Conservation (phyloP, 2,888 invertebrate species). For the Sarcophaga subvicina region DNA sequence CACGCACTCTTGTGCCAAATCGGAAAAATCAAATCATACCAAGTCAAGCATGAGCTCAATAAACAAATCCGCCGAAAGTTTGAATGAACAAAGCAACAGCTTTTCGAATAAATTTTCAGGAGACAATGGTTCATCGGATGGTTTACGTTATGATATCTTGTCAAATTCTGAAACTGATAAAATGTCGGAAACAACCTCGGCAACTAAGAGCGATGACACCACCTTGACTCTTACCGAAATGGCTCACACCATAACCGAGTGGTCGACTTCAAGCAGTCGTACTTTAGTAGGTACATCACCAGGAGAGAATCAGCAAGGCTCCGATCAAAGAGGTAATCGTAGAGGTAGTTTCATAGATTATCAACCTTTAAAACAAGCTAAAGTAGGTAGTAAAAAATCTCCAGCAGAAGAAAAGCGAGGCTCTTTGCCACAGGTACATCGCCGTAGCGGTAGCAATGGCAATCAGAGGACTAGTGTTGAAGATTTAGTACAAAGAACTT, state of each 20-base stretch:
- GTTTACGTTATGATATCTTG: slow-evolving; percentile 84
- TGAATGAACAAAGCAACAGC: slow-evolving; percentile 81
- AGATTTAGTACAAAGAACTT: slow-evolving; percentile 71
- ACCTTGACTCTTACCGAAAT: slow-evolving; percentile 86
- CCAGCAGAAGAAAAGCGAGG: slow-evolving; percentile 77
- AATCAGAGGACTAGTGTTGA: slow-evolving; percentile 73
- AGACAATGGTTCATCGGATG: slow-evolving; percentile 81
- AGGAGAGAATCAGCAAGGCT: slow-evolving; percentile 79
- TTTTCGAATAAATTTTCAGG: slow-evolving; percentile 80
- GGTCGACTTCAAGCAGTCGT: slow-evolving; percentile 91
- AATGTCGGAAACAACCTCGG: slow-evolving; percentile 86
- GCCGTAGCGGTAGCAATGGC: slow-evolving; percentile 77
- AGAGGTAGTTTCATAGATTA: slow-evolving; percentile 77
- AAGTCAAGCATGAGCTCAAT: slow-evolving; percentile 84
- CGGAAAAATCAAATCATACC: slow-evolving; percentile 85
- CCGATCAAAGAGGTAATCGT: slow-evolving; percentile 69
- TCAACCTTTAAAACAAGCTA: slow-evolving; percentile 79
- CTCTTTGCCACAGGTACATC: slow-evolving; percentile 78
- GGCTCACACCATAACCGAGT: slow-evolving; percentile 91
- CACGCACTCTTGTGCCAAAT: slow-evolving; percentile 84
- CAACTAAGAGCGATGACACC: slow-evolving; percentile 91
- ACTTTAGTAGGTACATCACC: slow-evolving; percentile 85
- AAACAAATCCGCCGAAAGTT: slow-evolving; percentile 84
- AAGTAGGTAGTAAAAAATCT: slow-evolving; percentile 75
- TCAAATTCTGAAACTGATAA: slow-evolving; percentile 85